Conservation (phyloP, 2,113 vertebrate genomes). For the Saiga tatarica region DNA sequence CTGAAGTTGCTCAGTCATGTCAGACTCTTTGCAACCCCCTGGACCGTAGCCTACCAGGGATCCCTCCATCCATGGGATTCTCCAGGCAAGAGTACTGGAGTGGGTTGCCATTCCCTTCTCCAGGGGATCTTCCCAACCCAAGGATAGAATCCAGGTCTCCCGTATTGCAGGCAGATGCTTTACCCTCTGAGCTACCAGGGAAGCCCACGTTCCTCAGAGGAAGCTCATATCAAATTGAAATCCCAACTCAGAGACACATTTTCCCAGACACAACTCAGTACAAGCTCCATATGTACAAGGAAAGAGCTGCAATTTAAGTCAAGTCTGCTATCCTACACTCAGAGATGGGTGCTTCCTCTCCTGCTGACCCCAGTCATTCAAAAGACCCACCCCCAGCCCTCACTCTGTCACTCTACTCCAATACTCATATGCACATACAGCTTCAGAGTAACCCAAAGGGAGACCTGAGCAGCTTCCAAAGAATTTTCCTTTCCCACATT, state of each 20-base stretch:
- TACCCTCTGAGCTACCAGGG: neutral
- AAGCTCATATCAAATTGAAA: neutral
- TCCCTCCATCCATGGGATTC: neutral
- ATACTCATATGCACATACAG: too few relatives aligned
- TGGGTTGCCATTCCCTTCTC: neutral
- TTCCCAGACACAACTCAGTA: neutral
- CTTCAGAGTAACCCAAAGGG: neutral
- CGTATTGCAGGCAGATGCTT: neutral
- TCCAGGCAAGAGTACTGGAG: neutral
- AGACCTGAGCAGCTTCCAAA: neutral
- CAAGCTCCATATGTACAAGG: neutral
- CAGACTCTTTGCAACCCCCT: neutral
- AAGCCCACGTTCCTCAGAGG: neutral
- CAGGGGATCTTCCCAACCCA: neutral
- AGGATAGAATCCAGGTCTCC: neutral
- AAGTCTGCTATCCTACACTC: neutral
- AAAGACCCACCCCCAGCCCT: neutral
- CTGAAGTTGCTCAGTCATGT: fast-evolving
- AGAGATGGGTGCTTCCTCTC: neutral
- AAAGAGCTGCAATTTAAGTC: neutral
- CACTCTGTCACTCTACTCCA: neutral
- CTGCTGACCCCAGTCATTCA: too few relatives aligned
- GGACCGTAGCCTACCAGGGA: neutral
- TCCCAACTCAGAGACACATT: neutral
- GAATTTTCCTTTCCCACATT: neutral